Base-by-base conservation (phyloP, 1,140 invertebrate genomes). In the Drosophila yakuba region DNA sequence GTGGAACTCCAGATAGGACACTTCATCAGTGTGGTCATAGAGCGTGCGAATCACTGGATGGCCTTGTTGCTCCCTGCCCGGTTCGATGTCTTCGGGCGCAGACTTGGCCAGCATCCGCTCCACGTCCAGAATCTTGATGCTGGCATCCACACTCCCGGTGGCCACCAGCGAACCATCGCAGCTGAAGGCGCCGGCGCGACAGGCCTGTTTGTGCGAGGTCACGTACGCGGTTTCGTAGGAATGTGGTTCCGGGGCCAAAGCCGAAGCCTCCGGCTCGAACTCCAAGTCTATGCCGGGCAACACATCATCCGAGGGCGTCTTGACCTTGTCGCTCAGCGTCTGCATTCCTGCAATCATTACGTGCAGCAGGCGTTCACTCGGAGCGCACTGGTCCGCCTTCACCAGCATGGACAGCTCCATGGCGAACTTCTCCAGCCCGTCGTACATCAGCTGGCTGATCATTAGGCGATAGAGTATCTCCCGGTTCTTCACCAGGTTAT, bases 211-310 rank as follows among this genome's bases (percentile, higher is more conserved):
- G 92, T 99, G 99, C 3, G 98, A 98, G 5, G 99, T 99, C 1
- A 99, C 98, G 93, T 99, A 99, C 3, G 98, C 98, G 0, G 99
- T 99, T 93, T 99, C 98, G 93, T 99, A 99, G 12, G 97, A 95
- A 0, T 98, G 97, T 25, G 98, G 97, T 91, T 98, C 98, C 0
- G 98, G 97, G 0, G 98, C 98, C 39, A 97, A 94, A 0, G 96
- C 95, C 4, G 95, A 95, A 0, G 97, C 95, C 93, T 99, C 98
- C 44, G 98, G 98, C 93, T 99, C 98, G 93, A 96, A 99, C 93
- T 99, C 98, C 48, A 99, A 95, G 94, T 95, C 98, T 96, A 92
- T 95, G 6, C 98, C 98, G 17, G 96, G 94, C 15, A 97, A 96
- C 4, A 97, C 93, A 28, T 96, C 93, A 89, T 96, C 96, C 74